Conservation (phyloP, 53 echinoderm and acorn worm genomes). For the Holothuria scabra region DNA sequence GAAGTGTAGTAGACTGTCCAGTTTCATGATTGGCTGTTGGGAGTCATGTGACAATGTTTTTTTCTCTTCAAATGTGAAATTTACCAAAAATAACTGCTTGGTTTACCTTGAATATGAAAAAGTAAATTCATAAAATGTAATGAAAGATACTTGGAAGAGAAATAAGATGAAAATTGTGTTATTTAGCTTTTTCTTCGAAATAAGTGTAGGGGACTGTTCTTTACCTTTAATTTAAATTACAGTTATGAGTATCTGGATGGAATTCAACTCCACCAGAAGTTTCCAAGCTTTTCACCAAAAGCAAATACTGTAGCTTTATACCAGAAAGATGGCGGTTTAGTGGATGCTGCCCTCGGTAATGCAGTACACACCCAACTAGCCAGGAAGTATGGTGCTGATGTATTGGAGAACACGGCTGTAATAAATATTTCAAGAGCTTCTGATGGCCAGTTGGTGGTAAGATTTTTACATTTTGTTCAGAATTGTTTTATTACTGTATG, state of each 20-base stretch:
- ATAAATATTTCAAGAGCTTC: conserved; percentile 31
- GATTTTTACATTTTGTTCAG: background rate
- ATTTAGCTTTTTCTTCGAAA: too few relatives aligned
- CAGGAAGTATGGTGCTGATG: conserved; percentile 75
- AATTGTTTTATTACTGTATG: too few relatives aligned
- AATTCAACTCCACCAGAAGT: conserved; percentile 62
- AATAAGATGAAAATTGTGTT: too few relatives aligned
- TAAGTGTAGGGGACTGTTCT: too few relatives aligned
- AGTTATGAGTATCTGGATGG: conserved; percentile 82
- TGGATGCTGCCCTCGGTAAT: conserved; percentile 84
- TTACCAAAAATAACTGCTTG: too few relatives aligned
- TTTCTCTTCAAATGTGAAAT: too few relatives aligned
- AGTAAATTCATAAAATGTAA: too few relatives aligned
- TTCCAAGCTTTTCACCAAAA: conserved; percentile 72
- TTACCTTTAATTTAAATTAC: background rate
- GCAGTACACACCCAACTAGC: conserved; percentile 90
- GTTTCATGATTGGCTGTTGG: too few relatives aligned
- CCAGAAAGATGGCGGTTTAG: conserved; percentile 87
- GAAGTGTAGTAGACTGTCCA: too few relatives aligned
- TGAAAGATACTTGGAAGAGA: too few relatives aligned
- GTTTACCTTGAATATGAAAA: too few relatives aligned
- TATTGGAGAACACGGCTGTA: conserved; percentile 71
- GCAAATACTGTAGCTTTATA: conserved; percentile 68
- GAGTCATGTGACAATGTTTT: too few relatives aligned
- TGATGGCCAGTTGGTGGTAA: conserved; percentile 53